Conservation (phyloP, 2,888 invertebrate species). For the Athrips mouffetella region DNA sequence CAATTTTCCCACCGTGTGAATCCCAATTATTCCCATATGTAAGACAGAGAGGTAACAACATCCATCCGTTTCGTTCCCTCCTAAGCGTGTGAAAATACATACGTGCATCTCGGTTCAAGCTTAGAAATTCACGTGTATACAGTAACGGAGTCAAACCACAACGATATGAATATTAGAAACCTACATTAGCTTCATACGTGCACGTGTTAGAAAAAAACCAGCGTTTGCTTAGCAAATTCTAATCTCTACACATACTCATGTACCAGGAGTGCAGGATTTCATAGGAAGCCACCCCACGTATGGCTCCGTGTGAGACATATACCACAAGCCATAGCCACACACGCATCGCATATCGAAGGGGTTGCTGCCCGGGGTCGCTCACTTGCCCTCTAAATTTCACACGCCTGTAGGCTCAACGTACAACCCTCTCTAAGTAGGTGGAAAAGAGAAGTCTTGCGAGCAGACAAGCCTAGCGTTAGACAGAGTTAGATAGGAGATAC, state of each 20-base stretch:
- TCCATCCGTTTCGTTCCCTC: constrained; percentile 21
- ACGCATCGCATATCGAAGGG: constrained; percentile 66
- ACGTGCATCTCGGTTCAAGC: constrained; percentile 9
- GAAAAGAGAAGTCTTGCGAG: constrained; percentile 44
- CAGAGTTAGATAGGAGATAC: constrained; percentile 55
- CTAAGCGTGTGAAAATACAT: constrained; percentile 27
- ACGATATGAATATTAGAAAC: constrained; percentile 39
- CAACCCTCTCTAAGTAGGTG: constrained; percentile 56
- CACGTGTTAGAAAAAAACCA: constrained; percentile 68
- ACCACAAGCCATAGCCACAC: constrained; percentile 65
- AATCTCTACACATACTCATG: constrained; percentile 76
- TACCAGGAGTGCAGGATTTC: constrained; percentile 61
- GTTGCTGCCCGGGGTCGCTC: constrained; percentile 45
- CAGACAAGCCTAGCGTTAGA: constrained; percentile 44
- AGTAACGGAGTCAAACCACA: background rate
- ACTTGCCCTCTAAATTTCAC: constrained; percentile 56
- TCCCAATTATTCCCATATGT: constrained; percentile 21
- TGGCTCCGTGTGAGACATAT: constrained; percentile 57
- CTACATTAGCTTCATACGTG: constrained; percentile 47
- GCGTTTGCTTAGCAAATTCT: constrained; percentile 76
- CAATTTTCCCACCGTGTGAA: constrained; percentile 24
- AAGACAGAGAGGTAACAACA: constrained; percentile 21
- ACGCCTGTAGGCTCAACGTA: constrained; percentile 43
- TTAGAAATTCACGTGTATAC: constrained; percentile 22
- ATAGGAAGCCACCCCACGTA: constrained; percentile 59